phyloP scores from a whole-genome alignment of 2,113 vertebrate genomes.

The Strix uralensis region DNA sequence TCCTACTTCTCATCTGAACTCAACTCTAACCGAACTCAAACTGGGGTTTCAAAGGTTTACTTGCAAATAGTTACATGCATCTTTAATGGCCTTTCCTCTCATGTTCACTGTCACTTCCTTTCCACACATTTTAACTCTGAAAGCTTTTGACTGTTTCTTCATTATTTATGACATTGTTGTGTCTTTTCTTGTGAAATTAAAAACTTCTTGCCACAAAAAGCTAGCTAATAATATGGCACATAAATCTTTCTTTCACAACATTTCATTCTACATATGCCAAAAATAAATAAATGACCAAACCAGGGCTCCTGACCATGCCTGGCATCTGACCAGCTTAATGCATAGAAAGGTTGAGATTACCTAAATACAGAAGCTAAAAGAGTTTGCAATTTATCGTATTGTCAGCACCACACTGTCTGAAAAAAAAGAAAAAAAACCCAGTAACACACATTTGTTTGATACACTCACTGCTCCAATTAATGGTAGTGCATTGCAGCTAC shows the following conservation, averaged over 20 bases:
- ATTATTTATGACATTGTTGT: slow-evolving; percentile 71
- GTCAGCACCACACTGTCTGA: background rate
- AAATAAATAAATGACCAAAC: slow-evolving; percentile 50
- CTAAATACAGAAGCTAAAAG: slow-evolving; percentile 32
- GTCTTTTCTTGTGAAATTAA: slow-evolving; percentile 70
- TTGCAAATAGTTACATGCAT: slow-evolving; percentile 60
- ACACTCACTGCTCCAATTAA: background rate
- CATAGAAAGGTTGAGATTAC: slow-evolving; percentile 19
- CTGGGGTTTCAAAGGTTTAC: slow-evolving; percentile 54
- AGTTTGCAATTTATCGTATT: slow-evolving; percentile 47
- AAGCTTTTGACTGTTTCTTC: slow-evolving; percentile 68
- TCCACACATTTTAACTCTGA: slow-evolving; percentile 64
- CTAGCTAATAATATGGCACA: slow-evolving; percentile 49
- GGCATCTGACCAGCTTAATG: slow-evolving; percentile 62
- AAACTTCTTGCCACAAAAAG: slow-evolving; percentile 56
- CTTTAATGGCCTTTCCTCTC: slow-evolving; percentile 55
- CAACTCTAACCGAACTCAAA: background rate
- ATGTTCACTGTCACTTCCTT: slow-evolving; percentile 56
- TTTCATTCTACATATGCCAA: slow-evolving; percentile 29
- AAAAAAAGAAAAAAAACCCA: background rate
- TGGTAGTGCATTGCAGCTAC: background rate
- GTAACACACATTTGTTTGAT: background rate
- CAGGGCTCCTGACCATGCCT: slow-evolving; percentile 8
- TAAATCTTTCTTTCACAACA: slow-evolving; percentile 49
- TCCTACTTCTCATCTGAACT: background rate